These are phyloP conservation scores for Silurus glanis DNA, from an alignment of 2,113 vertebrate species.

Conservation along the genomic window DNA sequence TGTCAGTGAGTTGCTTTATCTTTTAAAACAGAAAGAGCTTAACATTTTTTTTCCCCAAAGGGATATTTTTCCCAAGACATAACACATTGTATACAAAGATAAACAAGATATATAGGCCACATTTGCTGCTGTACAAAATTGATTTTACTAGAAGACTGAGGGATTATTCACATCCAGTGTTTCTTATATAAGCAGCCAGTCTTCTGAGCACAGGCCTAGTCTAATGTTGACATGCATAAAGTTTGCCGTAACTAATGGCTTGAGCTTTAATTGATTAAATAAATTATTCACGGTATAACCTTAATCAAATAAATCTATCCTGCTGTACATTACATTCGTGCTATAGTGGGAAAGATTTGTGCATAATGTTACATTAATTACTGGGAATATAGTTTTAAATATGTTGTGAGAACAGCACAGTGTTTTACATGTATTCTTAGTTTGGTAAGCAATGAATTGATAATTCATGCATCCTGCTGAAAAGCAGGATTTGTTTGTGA, in stretches of 20 bases:
- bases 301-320: not conserved
- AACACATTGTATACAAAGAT: not conserved
- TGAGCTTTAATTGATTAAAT: not conserved
- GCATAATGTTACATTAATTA: not conserved
- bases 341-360: not conserved
- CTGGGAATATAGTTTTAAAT: not conserved
- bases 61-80: not conserved
- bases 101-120: not conserved
- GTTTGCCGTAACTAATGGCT: not conserved
- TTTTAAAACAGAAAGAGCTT: not conserved
- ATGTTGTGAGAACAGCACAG: not conserved
- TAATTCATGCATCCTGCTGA: not conserved
- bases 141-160: not conserved
- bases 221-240: not conserved
- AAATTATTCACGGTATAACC: not conserved
- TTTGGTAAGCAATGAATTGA: not conserved
- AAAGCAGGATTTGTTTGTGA: slow-evolving; percentile 17
- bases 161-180: not conserved
- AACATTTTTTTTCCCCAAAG: not conserved
- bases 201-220: not conserved
- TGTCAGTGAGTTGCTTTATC: not conserved
- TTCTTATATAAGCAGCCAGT: not conserved
- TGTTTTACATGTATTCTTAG: not conserved
- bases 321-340: not conserved
- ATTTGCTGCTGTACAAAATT: not conserved